These are phyloP conservation scores for Pollenia angustigena DNA, from an alignment of 2,888 invertebrate genomes.

Conservation along the genomic window DNA sequence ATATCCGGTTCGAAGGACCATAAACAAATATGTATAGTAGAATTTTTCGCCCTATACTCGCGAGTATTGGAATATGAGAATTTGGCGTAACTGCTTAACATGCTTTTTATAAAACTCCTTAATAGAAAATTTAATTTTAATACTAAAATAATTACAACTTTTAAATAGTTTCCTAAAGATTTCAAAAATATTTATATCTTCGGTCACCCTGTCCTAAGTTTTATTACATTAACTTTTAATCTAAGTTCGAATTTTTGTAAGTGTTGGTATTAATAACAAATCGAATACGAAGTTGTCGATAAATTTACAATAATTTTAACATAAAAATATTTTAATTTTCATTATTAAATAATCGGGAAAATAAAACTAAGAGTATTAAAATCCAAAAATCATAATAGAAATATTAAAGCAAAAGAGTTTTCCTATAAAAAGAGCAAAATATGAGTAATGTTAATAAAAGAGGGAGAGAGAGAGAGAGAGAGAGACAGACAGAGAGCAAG, in stretches of 20 bases:
- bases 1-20: too few species aligned
- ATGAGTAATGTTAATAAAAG: not conserved
- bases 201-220: not conserved
- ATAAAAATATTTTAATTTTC: slow-evolving; percentile 5
- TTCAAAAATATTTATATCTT: not conserved
- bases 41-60: too few species aligned
- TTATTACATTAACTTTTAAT: slow-evolving; percentile 2
- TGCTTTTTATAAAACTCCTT: too few species aligned
- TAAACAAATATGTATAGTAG: too few species aligned
- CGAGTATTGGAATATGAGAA: too few species aligned
- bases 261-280: slow-evolving; percentile 3
- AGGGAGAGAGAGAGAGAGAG: not conserved
- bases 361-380: not conserved
- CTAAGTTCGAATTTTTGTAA: not conserved
- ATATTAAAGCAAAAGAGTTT: slow-evolving; percentile 2
- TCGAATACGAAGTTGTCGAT: not conserved
- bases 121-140: too few species aligned
- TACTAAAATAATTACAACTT: too few species aligned
- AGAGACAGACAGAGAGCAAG: not conserved
- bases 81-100: too few species aligned
- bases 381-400: slow-evolving; percentile 23
- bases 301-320: not conserved
- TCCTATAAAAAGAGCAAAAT: not conserved
- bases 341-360: slow-evolving; percentile 39
- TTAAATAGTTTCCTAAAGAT: too few species aligned